A percentile compares a stretch with the other conserved stretches of the same genome.
Conservation (phyloP, 2,888 invertebrate genomes). For the Sminthurinus aureus region DNA sequence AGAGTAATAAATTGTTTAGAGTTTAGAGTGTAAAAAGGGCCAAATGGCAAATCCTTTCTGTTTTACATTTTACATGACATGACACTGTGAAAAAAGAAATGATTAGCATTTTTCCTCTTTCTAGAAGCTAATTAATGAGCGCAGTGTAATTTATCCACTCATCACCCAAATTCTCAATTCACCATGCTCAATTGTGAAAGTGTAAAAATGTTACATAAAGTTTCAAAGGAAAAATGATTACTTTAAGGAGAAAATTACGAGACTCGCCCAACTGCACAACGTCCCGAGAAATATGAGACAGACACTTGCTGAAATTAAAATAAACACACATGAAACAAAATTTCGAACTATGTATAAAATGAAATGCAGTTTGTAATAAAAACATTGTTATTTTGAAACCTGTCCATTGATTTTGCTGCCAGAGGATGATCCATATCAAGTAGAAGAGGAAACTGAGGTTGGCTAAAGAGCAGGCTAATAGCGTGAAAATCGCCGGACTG, state of each 20-base stretch:
- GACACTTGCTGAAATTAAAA: conserved; percentile 19
- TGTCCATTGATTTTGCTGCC: conserved; percentile 33
- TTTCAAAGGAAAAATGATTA: neutral
- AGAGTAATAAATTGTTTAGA: too few species aligned
- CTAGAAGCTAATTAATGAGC: neutral
- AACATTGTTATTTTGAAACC: conserved; percentile 9
- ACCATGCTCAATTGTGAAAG: neutral
- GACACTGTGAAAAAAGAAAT: neutral
- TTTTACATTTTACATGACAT: too few species aligned
- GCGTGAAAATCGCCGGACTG: conserved; percentile 31
- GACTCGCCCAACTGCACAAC: conserved; percentile 4
- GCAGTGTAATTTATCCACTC: neutral
- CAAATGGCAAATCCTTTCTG: too few species aligned
- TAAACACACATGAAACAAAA: neutral
- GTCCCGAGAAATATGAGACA: conserved; percentile 27
- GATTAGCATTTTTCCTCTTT: neutral
- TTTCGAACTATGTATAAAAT: neutral
- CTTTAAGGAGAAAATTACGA: conserved; percentile 39
- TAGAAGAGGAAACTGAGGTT: conserved; percentile 29
- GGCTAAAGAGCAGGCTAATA: neutral
- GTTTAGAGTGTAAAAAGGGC: too few species aligned
- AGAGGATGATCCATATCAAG: conserved; percentile 32
- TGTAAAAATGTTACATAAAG: too few species aligned
- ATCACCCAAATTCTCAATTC: neutral
- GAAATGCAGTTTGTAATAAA: neutral